These are phyloP conservation scores for Barnardius zonarius DNA, from an alignment of 2,113 vertebrate species.

Conservation along the genomic window DNA sequence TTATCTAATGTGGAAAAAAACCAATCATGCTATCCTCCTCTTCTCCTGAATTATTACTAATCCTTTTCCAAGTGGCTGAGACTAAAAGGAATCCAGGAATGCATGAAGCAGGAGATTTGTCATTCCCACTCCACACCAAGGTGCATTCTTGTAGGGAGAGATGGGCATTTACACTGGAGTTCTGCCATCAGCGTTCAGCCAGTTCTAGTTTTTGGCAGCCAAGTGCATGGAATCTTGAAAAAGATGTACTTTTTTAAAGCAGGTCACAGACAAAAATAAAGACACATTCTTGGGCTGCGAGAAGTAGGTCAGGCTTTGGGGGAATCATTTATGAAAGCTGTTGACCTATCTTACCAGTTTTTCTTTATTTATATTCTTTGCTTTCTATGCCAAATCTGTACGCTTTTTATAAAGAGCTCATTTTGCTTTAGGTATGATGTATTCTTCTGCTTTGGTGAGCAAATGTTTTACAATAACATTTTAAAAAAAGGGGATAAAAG, in stretches of 20 bases:
- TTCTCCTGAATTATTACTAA: background rate
- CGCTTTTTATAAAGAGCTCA: background rate
- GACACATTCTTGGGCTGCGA: slow-evolving; percentile 43
- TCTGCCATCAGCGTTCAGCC: slow-evolving; percentile 36
- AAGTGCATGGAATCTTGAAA: slow-evolving; percentile 31
- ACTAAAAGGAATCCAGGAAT: slow-evolving; percentile 24
- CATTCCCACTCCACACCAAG: slow-evolving; percentile 27
- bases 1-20: background rate
- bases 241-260: slow-evolving; percentile 36
- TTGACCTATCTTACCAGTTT: background rate
- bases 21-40: background rate
- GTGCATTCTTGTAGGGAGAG: slow-evolving; percentile 44
- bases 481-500: background rate
- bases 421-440: background rate
- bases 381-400: background rate
- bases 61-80: slow-evolving; percentile 27
- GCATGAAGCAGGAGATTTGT: slow-evolving; percentile 16
- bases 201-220: slow-evolving; percentile 34
- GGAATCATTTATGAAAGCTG: slow-evolving; percentile 27
- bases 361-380: background rate
- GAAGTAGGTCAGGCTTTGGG: slow-evolving; percentile 65
- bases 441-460: background rate
- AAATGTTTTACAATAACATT: background rate
- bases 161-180: slow-evolving; percentile 65
- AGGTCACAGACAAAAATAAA: slow-evolving; percentile 66